A percentile compares a stretch with the other conserved stretches of the same genome.
These are phyloP conservation scores for Melieria picta DNA, from an alignment of 2,888 invertebrate species.

Conservation along the genomic window DNA sequence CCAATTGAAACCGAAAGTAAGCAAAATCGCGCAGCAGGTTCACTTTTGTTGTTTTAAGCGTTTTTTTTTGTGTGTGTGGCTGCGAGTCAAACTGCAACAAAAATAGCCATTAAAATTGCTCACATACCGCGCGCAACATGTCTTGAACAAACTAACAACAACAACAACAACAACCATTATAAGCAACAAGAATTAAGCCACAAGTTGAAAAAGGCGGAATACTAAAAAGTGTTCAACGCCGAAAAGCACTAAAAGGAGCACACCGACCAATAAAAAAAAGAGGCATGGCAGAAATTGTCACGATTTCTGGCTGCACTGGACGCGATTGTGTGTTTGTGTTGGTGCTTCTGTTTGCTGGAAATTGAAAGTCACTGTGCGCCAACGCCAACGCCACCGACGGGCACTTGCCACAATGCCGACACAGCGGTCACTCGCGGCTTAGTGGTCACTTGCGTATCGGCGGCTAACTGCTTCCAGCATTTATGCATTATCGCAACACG, in stretches of 20 bases:
- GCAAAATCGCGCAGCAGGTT: neutral
- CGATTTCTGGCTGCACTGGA: slow-evolving; percentile 9
- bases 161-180: neutral
- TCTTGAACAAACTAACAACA: neutral
- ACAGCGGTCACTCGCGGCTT: too few species aligned
- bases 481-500: too few species aligned
- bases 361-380: neutral
- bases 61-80: slow-evolving; percentile 8
- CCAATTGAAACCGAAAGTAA: slow-evolving; percentile 24
- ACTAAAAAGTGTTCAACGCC: neutral
- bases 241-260: neutral
- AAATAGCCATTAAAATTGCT: slow-evolving; percentile 33
- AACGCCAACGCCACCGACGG: neutral
- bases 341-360: neutral
- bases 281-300: slow-evolving; percentile 12
- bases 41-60: neutral
- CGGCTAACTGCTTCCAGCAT: too few species aligned
- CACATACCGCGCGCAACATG: slow-evolving; percentile 22
- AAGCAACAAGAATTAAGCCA: slow-evolving; percentile 1
- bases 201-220: neutral
- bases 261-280: neutral
- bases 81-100: slow-evolving; percentile 21
- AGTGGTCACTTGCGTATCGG: too few species aligned
- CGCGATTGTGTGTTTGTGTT: neutral
- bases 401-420: too few species aligned